phyloP scores from a whole-genome alignment of 2,888 invertebrate genomes.

The Stenchaetothrips biformis region DNA sequence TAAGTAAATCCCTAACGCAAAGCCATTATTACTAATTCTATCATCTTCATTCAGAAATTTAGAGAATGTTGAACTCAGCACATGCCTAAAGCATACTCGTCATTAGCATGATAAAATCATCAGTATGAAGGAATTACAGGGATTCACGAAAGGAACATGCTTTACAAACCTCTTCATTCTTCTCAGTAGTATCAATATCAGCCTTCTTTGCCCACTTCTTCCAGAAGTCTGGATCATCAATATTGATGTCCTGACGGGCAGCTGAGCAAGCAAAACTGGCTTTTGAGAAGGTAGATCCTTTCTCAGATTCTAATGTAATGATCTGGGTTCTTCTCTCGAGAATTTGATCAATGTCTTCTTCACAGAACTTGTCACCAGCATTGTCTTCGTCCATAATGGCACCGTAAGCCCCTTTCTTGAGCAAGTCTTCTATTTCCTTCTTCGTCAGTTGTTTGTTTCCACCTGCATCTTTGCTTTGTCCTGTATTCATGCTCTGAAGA shows the following conservation, averaged over 20 bases:
- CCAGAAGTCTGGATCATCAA: slow-evolving; percentile 99
- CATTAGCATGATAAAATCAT: slow-evolving; percentile 83
- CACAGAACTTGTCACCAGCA: slow-evolving; percentile 98
- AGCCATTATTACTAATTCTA: background rate
- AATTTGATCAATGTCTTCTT: slow-evolving; percentile 99
- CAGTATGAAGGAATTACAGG: slow-evolving; percentile 46
- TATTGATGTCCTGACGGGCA: slow-evolving; percentile 96
- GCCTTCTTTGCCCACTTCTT: slow-evolving; percentile 99
- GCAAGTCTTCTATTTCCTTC: slow-evolving; percentile 94
- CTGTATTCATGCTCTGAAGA: slow-evolving; percentile 93
- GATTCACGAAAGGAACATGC: background rate
- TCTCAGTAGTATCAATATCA: slow-evolving; percentile 91
- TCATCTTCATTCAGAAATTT: background rate
- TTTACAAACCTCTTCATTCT: slow-evolving; percentile 61
- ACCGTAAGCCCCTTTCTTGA: slow-evolving; percentile 95
- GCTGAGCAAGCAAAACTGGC: slow-evolving; percentile 95
- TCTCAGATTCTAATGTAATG: slow-evolving; percentile 94
- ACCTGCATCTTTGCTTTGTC: slow-evolving; percentile 66
- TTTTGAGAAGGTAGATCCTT: slow-evolving; percentile 91
- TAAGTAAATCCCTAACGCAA: background rate
- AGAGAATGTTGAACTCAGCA: slow-evolving; percentile 53
- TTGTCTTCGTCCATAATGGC: slow-evolving; percentile 99
- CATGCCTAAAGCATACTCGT: slow-evolving; percentile 63
- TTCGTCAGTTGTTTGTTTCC: slow-evolving; percentile 77
- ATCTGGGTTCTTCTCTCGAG: slow-evolving; percentile 86